Conservation (phyloP, 2,797 vertebrate species). For the Danio aesculapii region DNA sequence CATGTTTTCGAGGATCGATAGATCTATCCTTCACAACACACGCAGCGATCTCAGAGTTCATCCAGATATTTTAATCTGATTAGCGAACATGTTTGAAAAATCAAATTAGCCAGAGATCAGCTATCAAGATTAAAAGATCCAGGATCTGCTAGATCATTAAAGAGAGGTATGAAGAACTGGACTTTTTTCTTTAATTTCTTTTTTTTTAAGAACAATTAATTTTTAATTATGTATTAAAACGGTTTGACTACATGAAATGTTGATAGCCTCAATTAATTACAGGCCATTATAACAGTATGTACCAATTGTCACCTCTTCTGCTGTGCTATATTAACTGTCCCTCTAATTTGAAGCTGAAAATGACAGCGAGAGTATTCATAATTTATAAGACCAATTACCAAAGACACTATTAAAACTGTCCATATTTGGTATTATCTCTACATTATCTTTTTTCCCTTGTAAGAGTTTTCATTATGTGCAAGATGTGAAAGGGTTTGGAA, state of each 20-base stretch:
- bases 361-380: conserved; percentile 19
- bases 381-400: conserved; percentile 31
- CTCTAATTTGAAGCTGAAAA: conserved; percentile 23
- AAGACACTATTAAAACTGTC: conserved; percentile 9
- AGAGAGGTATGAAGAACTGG: too few relatives aligned
- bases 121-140: too few relatives aligned
- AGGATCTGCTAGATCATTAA: too few relatives aligned
- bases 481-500: not conserved
- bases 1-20: too few relatives aligned
- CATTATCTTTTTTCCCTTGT: not conserved
- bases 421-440: not conserved
- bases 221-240: conserved; percentile 48
- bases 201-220: conserved; percentile 24
- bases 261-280: conserved; percentile 47
- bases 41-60: too few relatives aligned
- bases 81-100: too few relatives aligned
- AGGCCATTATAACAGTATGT: conserved; percentile 38
- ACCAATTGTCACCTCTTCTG: conserved; percentile 33
- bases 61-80: too few relatives aligned
- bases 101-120: too few relatives aligned
- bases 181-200: too few relatives aligned
- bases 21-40: too few relatives aligned
- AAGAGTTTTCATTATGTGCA: not conserved
- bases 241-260: conserved; percentile 39
- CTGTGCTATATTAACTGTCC: conserved; percentile 30